phyloP scores from a whole-genome alignment of 2,797 vertebrate species.

The Anabacerthia variegaticeps region DNA sequence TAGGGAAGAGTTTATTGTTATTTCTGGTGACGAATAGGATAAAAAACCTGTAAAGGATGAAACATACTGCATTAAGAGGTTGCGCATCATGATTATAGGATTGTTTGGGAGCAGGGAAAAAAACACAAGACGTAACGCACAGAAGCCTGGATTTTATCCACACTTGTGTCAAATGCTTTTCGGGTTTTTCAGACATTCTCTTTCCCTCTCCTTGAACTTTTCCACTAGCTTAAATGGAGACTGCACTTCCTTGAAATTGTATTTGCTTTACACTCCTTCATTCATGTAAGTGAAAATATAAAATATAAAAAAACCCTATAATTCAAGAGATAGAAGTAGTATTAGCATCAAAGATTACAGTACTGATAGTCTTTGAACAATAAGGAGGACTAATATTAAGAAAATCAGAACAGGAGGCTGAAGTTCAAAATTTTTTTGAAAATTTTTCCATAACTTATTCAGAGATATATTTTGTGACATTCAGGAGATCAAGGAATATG shows the following conservation, averaged over 20 bases:
- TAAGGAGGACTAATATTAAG: not conserved
- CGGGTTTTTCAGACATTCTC: not conserved
- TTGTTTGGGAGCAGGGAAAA: not conserved
- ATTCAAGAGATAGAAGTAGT: not conserved
- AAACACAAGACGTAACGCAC: not conserved
- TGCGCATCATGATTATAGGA: not conserved
- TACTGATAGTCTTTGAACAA: not conserved
- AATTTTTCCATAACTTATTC: not conserved
- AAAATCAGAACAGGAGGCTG: not conserved
- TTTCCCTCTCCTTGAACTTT: not conserved
- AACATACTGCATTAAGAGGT: not conserved
- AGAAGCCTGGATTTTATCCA: not conserved
- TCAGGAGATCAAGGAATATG: not conserved
- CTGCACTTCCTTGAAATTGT: not conserved
- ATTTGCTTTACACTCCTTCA: not conserved
- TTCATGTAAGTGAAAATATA: not conserved
- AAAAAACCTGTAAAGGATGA: conserved; percentile 47
- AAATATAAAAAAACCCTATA: not conserved
- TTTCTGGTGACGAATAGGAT: not conserved
- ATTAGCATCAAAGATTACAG: not conserved
- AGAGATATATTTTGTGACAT: not conserved
- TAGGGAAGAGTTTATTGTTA: not conserved
- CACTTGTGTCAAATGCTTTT: not conserved
- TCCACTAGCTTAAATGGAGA: not conserved
- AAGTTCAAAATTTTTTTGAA: not conserved